Evolutionary conservation across 2,797 vertebrate genomes (phyloP).

Genomic region (Poecilia wingei): DNA sequence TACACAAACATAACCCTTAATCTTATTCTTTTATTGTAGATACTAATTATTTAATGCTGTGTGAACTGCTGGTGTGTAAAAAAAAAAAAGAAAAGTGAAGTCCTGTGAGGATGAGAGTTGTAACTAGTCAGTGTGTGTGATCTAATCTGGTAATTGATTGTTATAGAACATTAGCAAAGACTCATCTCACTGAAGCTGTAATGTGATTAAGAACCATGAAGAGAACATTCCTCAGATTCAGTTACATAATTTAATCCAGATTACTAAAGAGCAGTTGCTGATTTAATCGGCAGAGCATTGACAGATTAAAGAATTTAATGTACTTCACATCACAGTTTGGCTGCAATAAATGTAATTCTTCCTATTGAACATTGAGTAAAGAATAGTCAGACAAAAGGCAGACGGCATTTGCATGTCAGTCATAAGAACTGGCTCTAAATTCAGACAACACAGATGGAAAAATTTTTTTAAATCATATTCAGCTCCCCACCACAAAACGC

Average conservation of each 20-base stretch:
- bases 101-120: conserved; percentile 6
- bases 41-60: neutral
- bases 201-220: conserved; percentile 37
- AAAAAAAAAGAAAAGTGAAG: neutral
- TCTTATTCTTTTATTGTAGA: neutral
- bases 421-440: neutral
- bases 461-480: neutral
- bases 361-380: neutral
- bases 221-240: conserved; percentile 5
- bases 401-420: neutral
- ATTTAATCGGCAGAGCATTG: conserved; percentile 7
- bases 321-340: neutral
- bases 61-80: neutral
- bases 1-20: neutral
- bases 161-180: conserved; percentile 64
- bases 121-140: conserved; percentile 16
- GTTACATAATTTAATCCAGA: conserved; percentile 34
- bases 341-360: neutral
- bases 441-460: neutral
- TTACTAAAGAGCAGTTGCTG: neutral
- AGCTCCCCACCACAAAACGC: neutral
- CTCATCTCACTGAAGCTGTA: conserved; percentile 50
- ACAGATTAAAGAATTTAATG: neutral
- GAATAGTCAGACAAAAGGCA: neutral
- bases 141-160: conserved; percentile 48